Base-by-base conservation (phyloP, 1,140 invertebrate species). In the Microplitis demolitor region DNA sequence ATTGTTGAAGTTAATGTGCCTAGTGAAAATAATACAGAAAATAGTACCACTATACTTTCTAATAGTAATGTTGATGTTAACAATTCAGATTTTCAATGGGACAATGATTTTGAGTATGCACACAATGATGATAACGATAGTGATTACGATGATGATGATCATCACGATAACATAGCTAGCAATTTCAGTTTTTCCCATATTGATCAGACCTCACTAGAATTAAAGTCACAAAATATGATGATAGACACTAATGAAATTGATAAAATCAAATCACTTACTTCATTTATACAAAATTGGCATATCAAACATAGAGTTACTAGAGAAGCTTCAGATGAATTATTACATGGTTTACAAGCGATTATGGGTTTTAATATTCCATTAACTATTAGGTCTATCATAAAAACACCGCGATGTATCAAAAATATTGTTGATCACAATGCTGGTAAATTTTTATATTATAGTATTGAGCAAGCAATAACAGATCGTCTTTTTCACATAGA, bases 371-470 rank as follows among this genome's bases (percentile, higher is more conserved):
- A 16, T 16, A 13, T 54, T 54, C 51, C 51, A 4, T 3, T 54
- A 13, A 54, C 51, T 54, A 16, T 16, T 54, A 54, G 14, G 11
- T n/a, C 51, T 3, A n/a, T 54, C 4, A 16, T 54, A n/a, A 54
- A 54, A 4, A 54, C 51, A 3, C 11, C 11, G 3, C 51, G 11
- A 54, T 4, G 11, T 16, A 54, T 4, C 4, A 54, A n/a, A 16
- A 54, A 54, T 16, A 54, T 54, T 4, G 51, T 54, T 16, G 11
- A 54, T 37, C 69, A 62, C 14, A n/a, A 39, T 58, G 34, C 63
- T 14, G 76, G 73, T 50, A 34, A 51, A 35, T 75, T 74, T 64
- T 2, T 72, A 9, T 72, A 75, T 61, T 75, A 74, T 51, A 73
- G 71, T 4, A 63, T 77, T 14, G 60, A 66, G 33, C 45, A 66